Conservation (phyloP, 2,797 vertebrate genomes). For the Chiloscyllium punctatum region DNA sequence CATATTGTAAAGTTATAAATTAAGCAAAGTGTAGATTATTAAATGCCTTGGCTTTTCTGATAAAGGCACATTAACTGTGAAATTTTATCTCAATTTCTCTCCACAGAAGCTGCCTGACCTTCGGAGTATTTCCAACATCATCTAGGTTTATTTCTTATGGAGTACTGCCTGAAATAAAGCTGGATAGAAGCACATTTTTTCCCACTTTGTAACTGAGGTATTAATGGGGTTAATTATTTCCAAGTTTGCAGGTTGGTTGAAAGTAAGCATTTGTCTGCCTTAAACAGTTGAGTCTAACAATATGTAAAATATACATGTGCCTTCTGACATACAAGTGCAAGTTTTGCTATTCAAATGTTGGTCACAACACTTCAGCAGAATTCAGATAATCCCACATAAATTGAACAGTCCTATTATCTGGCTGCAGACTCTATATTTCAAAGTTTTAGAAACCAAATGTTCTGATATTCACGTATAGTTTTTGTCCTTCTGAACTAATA, state of each 20-base stretch:
- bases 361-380: not conserved
- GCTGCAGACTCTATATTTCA: not conserved
- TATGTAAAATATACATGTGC: not conserved
- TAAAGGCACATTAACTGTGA: too few species aligned
- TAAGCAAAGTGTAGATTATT: too few species aligned
- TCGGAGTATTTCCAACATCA: too few species aligned
- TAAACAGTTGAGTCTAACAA: not conserved
- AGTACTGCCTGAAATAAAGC: too few species aligned
- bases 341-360: not conserved
- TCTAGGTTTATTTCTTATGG: too few species aligned
- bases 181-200: too few species aligned
- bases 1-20: too few species aligned
- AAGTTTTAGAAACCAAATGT: not conserved
- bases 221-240: not conserved
- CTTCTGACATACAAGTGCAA: not conserved
- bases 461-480: too few species aligned
- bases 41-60: too few species aligned
- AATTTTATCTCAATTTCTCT: too few species aligned
- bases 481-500: not conserved
- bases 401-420: not conserved
- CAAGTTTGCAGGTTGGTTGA: not conserved
- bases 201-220: too few species aligned
- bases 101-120: too few species aligned
- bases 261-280: not conserved
- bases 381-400: not conserved